Base-by-base conservation (phyloP, 2,797 vertebrate species). In the Semotilus atromaculatus region DNA sequence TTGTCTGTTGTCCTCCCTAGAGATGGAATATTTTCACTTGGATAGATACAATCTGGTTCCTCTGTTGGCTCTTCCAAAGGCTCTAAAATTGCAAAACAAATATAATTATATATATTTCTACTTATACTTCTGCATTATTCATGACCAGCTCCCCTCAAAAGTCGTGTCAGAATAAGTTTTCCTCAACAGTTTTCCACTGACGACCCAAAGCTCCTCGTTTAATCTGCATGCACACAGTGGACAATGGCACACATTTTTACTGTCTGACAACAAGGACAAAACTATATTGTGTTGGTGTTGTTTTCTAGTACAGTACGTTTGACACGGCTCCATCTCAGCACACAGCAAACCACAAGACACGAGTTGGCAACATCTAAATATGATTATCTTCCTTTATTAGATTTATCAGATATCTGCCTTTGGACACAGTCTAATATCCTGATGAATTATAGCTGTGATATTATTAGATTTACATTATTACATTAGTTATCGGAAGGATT, bases 1-100 rank as follows among this genome's bases (percentile, higher is more conserved):
- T 90, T 93, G 36, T 73, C 34, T 6, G 94, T 94, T 81, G 88
- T 70, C 77, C 62, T 68, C 81, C 86, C 81, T 0, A 45, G 3
- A 79, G 3, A 90, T 0, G 48, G 4, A 38, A 1, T 89, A 67
- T 78, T 78, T 18, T 60, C 84, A 51, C 43, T 5, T 9, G 2
- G 0, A 1, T 87, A 82, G 0, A 86, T 88, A 23, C 34, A 55
- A 40, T 51, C 29, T n/a, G 58, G 0, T 1, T 89, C 85, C 5
- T 86, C 88, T 34, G 85, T 34, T 16, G 92, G 76, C 51, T 88
- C 74, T 48, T 91, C 62, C 51, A 85, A 11, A 43, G 81, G 7
- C 62, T 60, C 90, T 88, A 82, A 40, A 83, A 84, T 31, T 9
- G 84, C 40, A 90, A 66, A 86, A 84, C 36, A 70, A 84, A 70